These are phyloP conservation scores for Ophion obscuratus DNA, from an alignment of 2,888 invertebrate genomes.

Conservation along the genomic window DNA sequence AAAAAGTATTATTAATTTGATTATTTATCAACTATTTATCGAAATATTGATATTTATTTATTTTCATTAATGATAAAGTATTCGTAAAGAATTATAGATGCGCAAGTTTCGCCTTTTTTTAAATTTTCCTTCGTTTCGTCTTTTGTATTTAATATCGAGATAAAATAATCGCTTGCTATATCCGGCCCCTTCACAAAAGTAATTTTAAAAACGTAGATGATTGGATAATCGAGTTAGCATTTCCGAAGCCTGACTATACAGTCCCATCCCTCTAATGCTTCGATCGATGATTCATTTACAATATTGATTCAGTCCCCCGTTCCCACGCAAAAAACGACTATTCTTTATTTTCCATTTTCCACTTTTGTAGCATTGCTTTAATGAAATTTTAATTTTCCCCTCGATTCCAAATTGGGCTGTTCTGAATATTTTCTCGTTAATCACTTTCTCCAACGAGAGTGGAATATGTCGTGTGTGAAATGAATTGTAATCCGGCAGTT, in stretches of 20 bases:
- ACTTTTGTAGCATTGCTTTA: not conserved
- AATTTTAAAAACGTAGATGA: not conserved
- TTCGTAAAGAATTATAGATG: no score
- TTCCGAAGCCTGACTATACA: not conserved
- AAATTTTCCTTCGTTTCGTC: no score
- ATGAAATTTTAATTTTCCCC: not conserved
- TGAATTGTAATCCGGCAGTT: not conserved
- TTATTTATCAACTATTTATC: no score
- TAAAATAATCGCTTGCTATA: not conserved
- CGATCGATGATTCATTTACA: not conserved
- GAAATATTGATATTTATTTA: no score
- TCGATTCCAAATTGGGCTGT: not conserved
- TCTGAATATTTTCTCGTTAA: not conserved
- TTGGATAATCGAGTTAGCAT: not conserved
- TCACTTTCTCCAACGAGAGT: not conserved
- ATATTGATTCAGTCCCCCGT: not conserved
- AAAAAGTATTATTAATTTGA: not conserved
- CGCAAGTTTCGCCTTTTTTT: no score
- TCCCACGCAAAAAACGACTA: not conserved
- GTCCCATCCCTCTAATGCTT: not conserved
- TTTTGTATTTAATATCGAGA: not conserved
- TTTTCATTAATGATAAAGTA: no score
- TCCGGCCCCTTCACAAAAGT: not conserved
- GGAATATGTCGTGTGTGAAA: not conserved
- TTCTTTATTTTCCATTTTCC: not conserved